Evolutionary conservation across 2,888 invertebrate species (phyloP).

Genomic region (Tromatobia lineatoria): DNA sequence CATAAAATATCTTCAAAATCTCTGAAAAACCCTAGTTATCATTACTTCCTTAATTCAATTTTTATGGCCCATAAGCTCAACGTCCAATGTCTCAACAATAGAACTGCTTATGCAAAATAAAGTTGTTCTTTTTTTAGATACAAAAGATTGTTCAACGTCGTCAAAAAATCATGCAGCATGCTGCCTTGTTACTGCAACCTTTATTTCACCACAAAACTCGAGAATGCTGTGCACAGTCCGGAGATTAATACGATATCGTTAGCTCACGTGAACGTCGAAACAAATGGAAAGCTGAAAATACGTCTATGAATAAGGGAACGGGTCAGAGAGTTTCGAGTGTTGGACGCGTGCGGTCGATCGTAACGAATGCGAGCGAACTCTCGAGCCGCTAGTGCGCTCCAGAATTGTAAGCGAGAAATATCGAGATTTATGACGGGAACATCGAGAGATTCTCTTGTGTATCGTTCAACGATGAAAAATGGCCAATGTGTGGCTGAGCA

Average conservation of each 20-base stretch:
- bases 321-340: conserved; percentile 22
- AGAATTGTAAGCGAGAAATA: conserved; percentile 38
- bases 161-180: conserved; percentile 1
- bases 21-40: not conserved
- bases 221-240: conserved; percentile 14
- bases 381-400: conserved; percentile 6
- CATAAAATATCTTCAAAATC: not conserved
- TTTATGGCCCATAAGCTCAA: not conserved
- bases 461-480: conserved; percentile 44
- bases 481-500: conserved; percentile 6
- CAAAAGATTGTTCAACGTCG: not conserved
- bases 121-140: not conserved
- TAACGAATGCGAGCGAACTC: conserved; percentile 37
- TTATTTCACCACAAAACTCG: conserved; percentile 3
- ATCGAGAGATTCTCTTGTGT: conserved; percentile 32
- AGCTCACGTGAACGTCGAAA: conserved; percentile 23
- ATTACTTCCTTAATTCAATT: not conserved
- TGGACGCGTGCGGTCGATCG: conserved; percentile 37
- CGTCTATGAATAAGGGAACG: conserved; percentile 25
- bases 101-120: not conserved
- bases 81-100: not conserved
- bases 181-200: not conserved
- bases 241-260: conserved; percentile 39
- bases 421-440: conserved; percentile 36
- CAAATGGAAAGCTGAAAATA: conserved; percentile 36